Base-by-base conservation (phyloP, 53 echinoderm and acorn worm species). In the Astropecten irregularis region DNA sequence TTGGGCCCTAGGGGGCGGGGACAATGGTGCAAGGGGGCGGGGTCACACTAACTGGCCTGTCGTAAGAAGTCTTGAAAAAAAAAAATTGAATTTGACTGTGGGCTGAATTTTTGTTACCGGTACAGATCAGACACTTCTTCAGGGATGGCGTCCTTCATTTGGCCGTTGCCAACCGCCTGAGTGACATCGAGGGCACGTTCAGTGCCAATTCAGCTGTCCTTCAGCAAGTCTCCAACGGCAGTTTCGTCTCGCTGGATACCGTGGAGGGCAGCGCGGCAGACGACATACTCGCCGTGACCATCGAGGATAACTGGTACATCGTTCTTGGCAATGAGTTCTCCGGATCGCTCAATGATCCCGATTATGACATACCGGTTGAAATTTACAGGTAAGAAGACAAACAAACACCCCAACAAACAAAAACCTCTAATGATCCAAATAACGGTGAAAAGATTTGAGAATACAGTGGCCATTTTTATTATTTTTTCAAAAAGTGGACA, bases 291-390 rank as follows among this genome's bases (percentile, higher is more conserved):
- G 61, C 76, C 9, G 60, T 73, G 4, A 72, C 72, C 19, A 77
- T 93, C 31, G 60, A 91, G 33, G 93, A 63, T 16, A 36, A 70
- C 3, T 39, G 21, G 37, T 89, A 79, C 40, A 65, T 95, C 23
- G 71, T 93, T 28, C 86, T 90, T 48, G 88, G 86, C 33, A 95
- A 91, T 73, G 92, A 90, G 54, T 93, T 95, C 60, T 49, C 69
- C 26, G 95, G 95, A 3, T 85, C 82, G 31, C 57, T 76, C 57
- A 52, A 76, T 48, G 38, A 58, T 38, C 81, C 88, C 40, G 62
- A 93, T 31, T 95, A 77, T 46, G 62, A 91, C 4, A 81, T 91
- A 2, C 87, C 92, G 2, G 76, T 95, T 20, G 39, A 83, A 34
- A 73, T 95, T 36, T 95, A 90, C 69, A 86, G 69, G 95, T 95